phyloP scores from a whole-genome alignment of 2,888 invertebrate species.

The Callosobruchus maculatus region DNA sequence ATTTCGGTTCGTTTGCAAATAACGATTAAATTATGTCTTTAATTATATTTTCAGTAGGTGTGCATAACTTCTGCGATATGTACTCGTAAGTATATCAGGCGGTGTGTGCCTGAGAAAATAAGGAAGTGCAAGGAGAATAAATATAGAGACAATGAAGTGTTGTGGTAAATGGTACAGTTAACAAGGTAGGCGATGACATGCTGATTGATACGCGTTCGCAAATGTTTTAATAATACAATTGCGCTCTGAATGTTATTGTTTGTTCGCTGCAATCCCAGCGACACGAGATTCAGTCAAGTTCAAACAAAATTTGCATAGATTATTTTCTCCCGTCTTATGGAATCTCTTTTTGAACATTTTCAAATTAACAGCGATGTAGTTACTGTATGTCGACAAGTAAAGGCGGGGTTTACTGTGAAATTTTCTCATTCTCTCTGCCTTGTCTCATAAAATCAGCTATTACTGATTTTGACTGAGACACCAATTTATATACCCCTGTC shows the following conservation, averaged over 20 bases:
- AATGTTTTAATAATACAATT: not conserved
- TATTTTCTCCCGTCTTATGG: too few species aligned
- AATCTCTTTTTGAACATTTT: too few species aligned
- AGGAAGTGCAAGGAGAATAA: not conserved
- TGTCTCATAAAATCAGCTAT: too few species aligned
- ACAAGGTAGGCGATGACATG: not conserved
- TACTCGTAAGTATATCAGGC: not conserved
- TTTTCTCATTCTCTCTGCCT: too few species aligned
- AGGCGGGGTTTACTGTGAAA: too few species aligned
- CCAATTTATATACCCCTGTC: too few species aligned
- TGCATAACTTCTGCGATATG: not conserved
- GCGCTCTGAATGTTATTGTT: not conserved
- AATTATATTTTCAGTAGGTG: not conserved
- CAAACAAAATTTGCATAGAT: too few species aligned
- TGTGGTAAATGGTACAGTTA: not conserved
- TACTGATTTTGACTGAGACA: too few species aligned
- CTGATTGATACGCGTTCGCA: not conserved
- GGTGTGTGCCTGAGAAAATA: not conserved
- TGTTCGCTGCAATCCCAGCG: too few species aligned
- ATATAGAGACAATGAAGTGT: not conserved
- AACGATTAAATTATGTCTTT: not conserved
- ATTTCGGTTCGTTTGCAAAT: not conserved
- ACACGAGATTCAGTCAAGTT: too few species aligned
- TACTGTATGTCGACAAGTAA: too few species aligned
- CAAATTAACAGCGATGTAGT: too few species aligned